Conservation (phyloP, 2,113 vertebrate species). For the Microtus montanus region DNA sequence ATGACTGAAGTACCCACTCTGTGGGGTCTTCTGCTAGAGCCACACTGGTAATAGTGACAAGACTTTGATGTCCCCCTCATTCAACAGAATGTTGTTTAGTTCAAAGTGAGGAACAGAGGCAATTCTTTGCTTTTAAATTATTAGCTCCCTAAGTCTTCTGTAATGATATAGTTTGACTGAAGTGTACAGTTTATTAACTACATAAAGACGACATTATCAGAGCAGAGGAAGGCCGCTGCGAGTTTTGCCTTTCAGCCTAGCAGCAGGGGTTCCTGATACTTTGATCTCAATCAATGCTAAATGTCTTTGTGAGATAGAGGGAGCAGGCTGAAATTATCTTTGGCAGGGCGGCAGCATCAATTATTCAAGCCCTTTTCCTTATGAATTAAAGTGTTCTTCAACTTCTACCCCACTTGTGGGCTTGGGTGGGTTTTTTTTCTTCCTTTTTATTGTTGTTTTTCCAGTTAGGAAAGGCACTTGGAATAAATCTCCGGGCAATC, state of each 20-base stretch:
- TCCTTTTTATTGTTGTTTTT: conserved; percentile 66
- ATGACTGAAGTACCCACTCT: conserved; percentile 86
- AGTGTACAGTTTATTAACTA: conserved; percentile 95
- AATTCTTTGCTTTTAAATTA: conserved; percentile 94
- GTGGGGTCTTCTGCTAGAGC: conserved; percentile 86
- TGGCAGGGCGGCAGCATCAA: conserved; percentile 90
- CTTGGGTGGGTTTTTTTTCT: conserved; percentile 29
- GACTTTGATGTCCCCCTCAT: conserved; percentile 91
- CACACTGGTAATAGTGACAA: conserved; percentile 87
- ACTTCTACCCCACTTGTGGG: conserved; percentile 83
- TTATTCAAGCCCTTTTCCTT: conserved; percentile 90
- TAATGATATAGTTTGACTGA: conserved; percentile 95
- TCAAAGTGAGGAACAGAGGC: conserved; percentile 92
- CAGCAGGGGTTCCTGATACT: conserved; percentile 90
- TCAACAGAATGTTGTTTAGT: conserved; percentile 93
- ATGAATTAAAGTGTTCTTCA: conserved; percentile 90
- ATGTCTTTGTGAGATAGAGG: conserved; percentile 93
- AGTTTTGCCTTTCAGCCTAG: conserved; percentile 90
- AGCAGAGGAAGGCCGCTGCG: conserved; percentile 87
- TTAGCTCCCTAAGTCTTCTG: conserved; percentile 93
- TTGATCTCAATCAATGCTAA: conserved; percentile 96
- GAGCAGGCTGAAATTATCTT: conserved; percentile 89
- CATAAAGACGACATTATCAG: conserved; percentile 95
- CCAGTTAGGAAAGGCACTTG: conserved; percentile 50
- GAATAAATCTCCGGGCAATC: conserved; percentile 76